Conservation (phyloP, 2,888 invertebrate species). For the Phanerotoma sp. region DNA sequence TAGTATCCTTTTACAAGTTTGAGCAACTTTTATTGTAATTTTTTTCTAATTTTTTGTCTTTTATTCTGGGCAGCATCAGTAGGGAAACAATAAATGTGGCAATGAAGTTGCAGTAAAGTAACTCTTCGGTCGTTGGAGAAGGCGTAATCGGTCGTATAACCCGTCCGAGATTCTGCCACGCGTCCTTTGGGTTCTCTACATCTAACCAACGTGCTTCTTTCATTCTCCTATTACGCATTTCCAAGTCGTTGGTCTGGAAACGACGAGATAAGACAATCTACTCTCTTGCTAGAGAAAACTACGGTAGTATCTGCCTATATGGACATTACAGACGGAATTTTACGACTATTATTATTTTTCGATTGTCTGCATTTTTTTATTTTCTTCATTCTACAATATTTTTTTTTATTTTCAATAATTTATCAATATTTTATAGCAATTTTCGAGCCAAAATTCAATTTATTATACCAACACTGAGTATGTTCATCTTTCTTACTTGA, state of each 20-base stretch:
- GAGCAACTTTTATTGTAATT: no score
- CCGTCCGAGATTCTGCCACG: constrained; percentile 22
- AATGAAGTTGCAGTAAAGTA: constrained; percentile 20
- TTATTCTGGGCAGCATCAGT: background rate
- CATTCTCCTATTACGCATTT: constrained; percentile 56
- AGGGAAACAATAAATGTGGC: background rate
- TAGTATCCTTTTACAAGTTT: no score
- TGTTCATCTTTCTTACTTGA: no score
- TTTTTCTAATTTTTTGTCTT: background rate
- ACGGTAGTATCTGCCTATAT: constrained; percentile 7
- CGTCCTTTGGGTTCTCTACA: constrained; percentile 24
- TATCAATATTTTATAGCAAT: no score
- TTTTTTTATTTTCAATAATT: background rate
- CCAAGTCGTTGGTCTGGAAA: constrained; percentile 58
- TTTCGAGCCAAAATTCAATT: no score
- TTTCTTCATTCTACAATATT: no score
- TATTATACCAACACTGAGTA: no score
- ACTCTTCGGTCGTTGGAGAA: constrained; percentile 20
- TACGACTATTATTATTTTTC: constrained; percentile 19
- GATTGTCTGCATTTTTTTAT: constrained; percentile 5
- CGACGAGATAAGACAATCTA: constrained; percentile 55
- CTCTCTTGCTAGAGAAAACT: constrained; percentile 28
- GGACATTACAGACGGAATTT: constrained; percentile 15
- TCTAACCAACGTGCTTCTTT: constrained; percentile 36
- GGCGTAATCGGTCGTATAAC: constrained; percentile 22